A percentile compares a stretch with the other conserved stretches of the same genome.
Conservation (phyloP, 2,888 invertebrate genomes). For the Lepidochitona cinerea region DNA sequence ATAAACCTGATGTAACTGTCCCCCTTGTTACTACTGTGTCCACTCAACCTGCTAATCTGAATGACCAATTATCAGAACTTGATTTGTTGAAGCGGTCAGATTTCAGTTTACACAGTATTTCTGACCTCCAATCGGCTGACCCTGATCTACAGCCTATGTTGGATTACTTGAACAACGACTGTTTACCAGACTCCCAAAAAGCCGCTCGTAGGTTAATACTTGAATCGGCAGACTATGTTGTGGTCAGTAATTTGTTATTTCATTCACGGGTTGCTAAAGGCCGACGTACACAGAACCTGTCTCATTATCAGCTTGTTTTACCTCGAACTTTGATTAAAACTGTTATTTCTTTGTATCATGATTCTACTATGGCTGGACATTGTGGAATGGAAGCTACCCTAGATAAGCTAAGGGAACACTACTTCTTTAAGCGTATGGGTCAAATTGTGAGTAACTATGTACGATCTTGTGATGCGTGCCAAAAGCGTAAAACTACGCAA, state of each 20-base stretch:
- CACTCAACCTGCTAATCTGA: constrained; percentile 18
- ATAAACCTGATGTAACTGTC: too few species aligned
- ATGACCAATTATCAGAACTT: constrained; percentile 31
- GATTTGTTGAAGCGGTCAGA: background rate
- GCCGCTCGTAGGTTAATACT: constrained; percentile 14
- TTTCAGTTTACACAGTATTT: constrained; percentile 8
- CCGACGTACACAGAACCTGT: constrained; percentile 1
- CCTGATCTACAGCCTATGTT: constrained; percentile 14
- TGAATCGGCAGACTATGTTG: constrained; percentile 7
- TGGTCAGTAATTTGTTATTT: background rate
- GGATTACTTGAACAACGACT: constrained; percentile 7
- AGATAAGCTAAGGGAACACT: constrained; percentile 12
- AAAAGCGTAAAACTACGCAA: background rate
- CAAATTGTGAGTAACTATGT: background rate
- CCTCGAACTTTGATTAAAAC: background rate
- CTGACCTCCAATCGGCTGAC: constrained; percentile 16
- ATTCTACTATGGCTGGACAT: constrained; percentile 15
- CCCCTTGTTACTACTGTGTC: too few species aligned
- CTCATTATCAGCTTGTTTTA: constrained; percentile 13
- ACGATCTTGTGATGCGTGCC: constrained; percentile 7
- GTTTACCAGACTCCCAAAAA: constrained; percentile 26
- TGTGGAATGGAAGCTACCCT: constrained; percentile 11
- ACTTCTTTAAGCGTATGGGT: background rate
- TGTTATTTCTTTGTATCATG: constrained; percentile 1
- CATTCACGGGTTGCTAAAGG: constrained; percentile 12